Evolutionary conservation across 2,113 vertebrate genomes (phyloP), one percentile per base, ranked within the genome.

Genomic region (Coracopsis vasa): DNA sequence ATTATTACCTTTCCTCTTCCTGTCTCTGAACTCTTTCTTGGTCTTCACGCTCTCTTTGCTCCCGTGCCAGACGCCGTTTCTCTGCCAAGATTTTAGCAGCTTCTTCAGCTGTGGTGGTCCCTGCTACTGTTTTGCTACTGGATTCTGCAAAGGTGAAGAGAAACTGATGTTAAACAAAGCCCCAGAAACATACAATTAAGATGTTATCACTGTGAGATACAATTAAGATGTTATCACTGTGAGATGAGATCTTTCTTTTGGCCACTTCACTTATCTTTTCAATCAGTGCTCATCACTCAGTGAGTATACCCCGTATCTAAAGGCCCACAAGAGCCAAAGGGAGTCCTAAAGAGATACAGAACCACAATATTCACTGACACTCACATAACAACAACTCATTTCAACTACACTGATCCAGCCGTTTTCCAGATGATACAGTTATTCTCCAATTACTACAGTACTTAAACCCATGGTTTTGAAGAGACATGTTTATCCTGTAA

Each of bases 11-110:
- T 95, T 98, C 98, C 78, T 98, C 98, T 51, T 98, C 98, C 90
- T 98, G 98, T 73, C 95, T 98, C 94, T 98, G 98, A 86, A 98
- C 66, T 94, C 98, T 97, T 74, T 98, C 98, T 92, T 97, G 98
- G 94, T 99, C 99, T 83, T 99, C 98, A 44, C 96, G 97, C 65
- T 99, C 98, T 51, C 98, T 98, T 75, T 99, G 99, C 95, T 99
- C 99, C 27, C 98, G 97, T 86, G 98, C 98, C 84, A 99, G 95
- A 58, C 98, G 98, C 9, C 98, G 98, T 88, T 99, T 99, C 96
- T 99, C 98, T 10, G 98, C 97, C 96, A 99, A 97, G 94, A 99
- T 98, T 98, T 98, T 99, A 31, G 98, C 98, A 29, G 98, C 98
- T 94, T 99, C 98, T 45, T 99, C 98, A 12, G 98, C 98, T 4